Percentiles rank a stretch among this genome's conserved stretches.
Conservation (phyloP, 92 coral and sea anemone genomes). For the Phenganax subtilis region DNA sequence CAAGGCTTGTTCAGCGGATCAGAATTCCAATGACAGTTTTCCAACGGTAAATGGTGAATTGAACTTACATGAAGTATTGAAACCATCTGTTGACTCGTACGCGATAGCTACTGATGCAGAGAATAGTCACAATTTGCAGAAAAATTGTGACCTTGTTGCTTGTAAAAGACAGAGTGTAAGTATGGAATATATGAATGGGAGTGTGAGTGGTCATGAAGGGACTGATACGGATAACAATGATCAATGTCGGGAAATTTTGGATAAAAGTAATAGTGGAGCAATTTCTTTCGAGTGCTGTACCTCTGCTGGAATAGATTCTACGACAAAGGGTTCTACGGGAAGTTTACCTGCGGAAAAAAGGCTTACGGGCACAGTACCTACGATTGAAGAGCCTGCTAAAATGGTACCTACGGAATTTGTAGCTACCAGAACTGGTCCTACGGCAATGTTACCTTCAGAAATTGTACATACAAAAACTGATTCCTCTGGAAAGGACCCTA, state of each 20-base stretch:
- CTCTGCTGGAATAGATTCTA: neutral
- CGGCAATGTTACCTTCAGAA: neutral
- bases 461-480: neutral
- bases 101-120: neutral
- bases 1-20: neutral
- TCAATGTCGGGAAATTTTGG: neutral
- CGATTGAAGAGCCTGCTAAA: neutral
- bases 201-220: neutral
- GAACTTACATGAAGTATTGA: neutral
- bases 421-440: neutral
- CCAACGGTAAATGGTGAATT: neutral
- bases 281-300: neutral
- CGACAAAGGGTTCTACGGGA: neutral
- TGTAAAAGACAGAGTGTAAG: neutral
- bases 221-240: neutral
- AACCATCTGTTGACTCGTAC: neutral
- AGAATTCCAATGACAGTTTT: neutral
- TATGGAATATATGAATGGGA: neutral
- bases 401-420: neutral
- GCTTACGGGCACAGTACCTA: neutral
- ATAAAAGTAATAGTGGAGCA: neutral
- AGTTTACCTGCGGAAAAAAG: neutral
- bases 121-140: neutral
- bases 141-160: neutral
- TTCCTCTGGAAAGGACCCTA: neutral